Base-by-base conservation (phyloP, 2,113 vertebrate genomes). In the Leptobrachium leishanense region DNA sequence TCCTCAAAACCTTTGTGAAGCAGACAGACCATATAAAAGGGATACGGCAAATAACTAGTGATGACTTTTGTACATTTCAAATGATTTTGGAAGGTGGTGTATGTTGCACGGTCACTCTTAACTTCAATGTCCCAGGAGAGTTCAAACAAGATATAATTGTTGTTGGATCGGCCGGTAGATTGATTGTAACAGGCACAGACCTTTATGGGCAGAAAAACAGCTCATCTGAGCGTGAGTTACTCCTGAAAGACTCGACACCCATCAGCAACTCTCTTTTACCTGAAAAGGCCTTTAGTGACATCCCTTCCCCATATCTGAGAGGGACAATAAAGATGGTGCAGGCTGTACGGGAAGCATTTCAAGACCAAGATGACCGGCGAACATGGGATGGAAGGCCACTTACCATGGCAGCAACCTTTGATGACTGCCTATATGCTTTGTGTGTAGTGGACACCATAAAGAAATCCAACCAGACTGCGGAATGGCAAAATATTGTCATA, bases 381-480 rank as follows among this genome's bases (percentile, higher is more conserved):
- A 99, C 98, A 1, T 99, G 98, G 98, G 98, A 98, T 0, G 95
- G 96, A 0, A 91, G 94, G 88, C 97, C 98, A 0, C 93, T 99
- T 53, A 98, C 97, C 0, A 98, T 98, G 97, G 97, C 98, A 0
- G 98, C 98, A 82, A 99, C 98, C n/a, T 99, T 99, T 64, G 97
- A 99, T 0, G 98, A 99, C 87, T 99, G 98, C 79, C 93, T 99
- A 20, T 98, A 99, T 0, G 96, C 98, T 11, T 92, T 99, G 0
- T 98, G 97, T 1, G 97, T 99, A 84, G 98, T 99, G 87, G 97
- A 99, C 88, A 96, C 95, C 79, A 99, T 99, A 88, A 98, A 99
- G 87, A 94, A 95, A 81, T 99, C 98, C 72, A 99, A 96, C 89
- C 95, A 95, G 88, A 86, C 95, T 1, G 97, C 97, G 5, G 98